Percentiles rank a stretch among this genome's conserved stretches.
Conservation (phyloP, 1,140 invertebrate genomes). For the Thalassaphorura encarpata region DNA sequence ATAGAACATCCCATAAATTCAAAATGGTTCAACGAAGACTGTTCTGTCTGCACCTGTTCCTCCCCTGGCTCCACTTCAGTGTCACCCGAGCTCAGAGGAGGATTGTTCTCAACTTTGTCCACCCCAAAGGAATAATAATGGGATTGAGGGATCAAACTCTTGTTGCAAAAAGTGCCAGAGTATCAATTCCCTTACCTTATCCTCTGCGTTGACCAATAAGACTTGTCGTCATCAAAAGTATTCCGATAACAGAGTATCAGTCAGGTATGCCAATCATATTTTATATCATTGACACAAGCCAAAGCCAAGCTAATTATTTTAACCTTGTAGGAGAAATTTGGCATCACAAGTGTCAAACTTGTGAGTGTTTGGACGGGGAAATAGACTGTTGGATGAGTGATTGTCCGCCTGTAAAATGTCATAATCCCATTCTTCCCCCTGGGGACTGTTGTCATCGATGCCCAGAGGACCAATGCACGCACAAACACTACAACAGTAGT, state of each 20-base stretch:
- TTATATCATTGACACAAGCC: not conserved
- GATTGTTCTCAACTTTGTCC: conserved; percentile 18
- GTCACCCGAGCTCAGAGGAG: conserved; percentile 9
- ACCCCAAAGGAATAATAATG: conserved; percentile 7
- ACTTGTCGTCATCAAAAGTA: conserved; percentile 27
- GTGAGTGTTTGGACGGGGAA: conserved; percentile 79
- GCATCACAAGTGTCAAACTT: conserved; percentile 82
- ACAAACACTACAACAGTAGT: conserved; percentile 26
- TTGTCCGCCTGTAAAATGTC: conserved; percentile 61
- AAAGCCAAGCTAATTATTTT: not conserved
- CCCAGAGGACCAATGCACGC: conserved; percentile 42
- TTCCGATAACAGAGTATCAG: conserved; percentile 17
- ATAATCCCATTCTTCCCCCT: conserved; percentile 50
- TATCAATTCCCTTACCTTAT: too few relatives aligned
- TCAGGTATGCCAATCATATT: conserved; percentile 29
- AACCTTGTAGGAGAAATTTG: conserved; percentile 55
- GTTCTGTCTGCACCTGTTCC: conserved; percentile 26
- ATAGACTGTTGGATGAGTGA: conserved; percentile 79
- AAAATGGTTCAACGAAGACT: conserved; percentile 31
- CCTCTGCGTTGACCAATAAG: too few relatives aligned
- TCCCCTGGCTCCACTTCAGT: conserved; percentile 16
- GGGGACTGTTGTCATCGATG: conserved; percentile 63
- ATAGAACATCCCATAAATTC: conserved; percentile 10
- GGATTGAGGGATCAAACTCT: conserved; percentile 5
- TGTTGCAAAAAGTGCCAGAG: conserved; percentile 25